Conservation (phyloP, 2,888 invertebrate genomes). For the Pocota personata region DNA sequence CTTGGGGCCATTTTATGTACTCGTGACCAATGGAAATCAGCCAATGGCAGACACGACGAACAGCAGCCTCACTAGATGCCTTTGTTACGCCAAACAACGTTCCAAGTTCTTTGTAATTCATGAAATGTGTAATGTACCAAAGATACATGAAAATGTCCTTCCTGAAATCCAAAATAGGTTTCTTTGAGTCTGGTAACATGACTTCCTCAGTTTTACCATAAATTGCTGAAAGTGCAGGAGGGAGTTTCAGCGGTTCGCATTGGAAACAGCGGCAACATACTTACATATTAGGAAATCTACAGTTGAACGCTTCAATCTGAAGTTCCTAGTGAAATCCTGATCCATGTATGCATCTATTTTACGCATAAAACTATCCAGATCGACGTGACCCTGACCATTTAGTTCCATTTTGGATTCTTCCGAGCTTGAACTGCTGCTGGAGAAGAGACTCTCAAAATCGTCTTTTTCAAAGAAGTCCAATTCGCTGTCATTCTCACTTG, state of each 20-base stretch:
- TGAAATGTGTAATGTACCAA: background rate
- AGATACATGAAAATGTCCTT: background rate
- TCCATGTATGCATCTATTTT: background rate
- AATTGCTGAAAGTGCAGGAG: background rate
- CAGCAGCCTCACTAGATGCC: background rate
- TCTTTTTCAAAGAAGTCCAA: too few species aligned
- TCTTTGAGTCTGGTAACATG: background rate
- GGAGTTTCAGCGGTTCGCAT: background rate
- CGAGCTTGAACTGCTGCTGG: background rate
- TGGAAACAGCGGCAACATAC: background rate
- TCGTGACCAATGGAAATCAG: background rate
- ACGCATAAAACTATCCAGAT: background rate
- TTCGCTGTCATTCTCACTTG: too few species aligned
- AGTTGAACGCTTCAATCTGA: background rate
- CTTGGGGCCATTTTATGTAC: conserved; percentile 64
- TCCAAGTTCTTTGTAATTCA: conserved; percentile 5
- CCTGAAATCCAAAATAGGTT: background rate
- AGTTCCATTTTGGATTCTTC: background rate
- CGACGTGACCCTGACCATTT: too few species aligned
- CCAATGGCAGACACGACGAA: background rate
- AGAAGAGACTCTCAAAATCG: too few species aligned
- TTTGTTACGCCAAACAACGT: conserved; percentile 4
- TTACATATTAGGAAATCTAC: conserved; percentile 3
- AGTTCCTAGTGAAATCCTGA: background rate
- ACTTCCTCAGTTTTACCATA: background rate